These are phyloP conservation scores for Diaprepes abbreviatus DNA, from an alignment of 2,888 invertebrate genomes.

Conservation along the genomic window DNA sequence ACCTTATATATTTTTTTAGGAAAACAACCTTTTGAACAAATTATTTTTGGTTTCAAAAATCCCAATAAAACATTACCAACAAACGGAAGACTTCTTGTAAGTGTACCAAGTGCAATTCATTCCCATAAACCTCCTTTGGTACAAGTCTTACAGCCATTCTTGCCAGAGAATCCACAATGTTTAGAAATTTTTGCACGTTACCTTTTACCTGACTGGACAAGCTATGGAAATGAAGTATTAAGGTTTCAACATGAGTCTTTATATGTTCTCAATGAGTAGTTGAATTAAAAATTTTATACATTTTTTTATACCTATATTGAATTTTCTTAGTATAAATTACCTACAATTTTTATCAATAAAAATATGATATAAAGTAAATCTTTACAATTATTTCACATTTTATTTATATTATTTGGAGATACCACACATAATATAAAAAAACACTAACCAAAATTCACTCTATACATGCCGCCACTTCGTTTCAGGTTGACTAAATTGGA, in stretches of 20 bases:
- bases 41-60: conserved; percentile 74
- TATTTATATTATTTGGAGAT: no score
- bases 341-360: no score
- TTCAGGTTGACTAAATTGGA: no score
- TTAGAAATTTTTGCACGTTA: conserved; percentile 95
- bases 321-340: no score
- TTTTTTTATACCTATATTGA: no score
- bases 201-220: conserved; percentile 86
- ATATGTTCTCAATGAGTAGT: conserved; percentile 58
- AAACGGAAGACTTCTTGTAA: conserved; percentile 76
- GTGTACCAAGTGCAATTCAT: conserved; percentile 92
- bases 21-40: conserved; percentile 91
- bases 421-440: no score
- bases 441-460: no score
- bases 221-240: conserved; percentile 89
- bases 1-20: no score
- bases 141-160: conserved; percentile 76
- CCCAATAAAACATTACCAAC: conserved; percentile 59
- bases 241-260: conserved; percentile 81
- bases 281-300: no score
- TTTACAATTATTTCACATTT: no score
- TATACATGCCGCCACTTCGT: no score
- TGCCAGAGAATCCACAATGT: conserved; percentile 74
- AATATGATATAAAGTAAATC: no score
- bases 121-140: conserved; percentile 94